phyloP scores from a whole-genome alignment of 2,113 vertebrate genomes.

The Triplophysa tibetana region DNA sequence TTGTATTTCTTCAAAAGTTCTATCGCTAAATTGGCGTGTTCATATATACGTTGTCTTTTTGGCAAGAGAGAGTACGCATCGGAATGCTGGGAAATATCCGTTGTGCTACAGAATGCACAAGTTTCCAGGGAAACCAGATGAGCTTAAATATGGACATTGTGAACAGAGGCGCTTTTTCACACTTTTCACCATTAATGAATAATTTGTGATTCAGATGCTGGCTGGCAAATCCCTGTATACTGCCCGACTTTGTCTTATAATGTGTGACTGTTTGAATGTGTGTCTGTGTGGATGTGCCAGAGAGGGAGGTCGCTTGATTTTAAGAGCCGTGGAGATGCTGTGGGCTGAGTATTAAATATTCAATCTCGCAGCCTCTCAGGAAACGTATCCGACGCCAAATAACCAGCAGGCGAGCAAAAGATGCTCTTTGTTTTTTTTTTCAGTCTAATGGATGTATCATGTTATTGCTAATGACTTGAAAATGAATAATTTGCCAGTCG shows the following conservation, averaged over 20 bases:
- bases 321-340: constrained; percentile 33
- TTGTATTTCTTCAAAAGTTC: too few species aligned
- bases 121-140: constrained; percentile 68
- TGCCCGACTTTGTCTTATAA: constrained; percentile 23
- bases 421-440: not conserved
- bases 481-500: not conserved
- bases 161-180: constrained; percentile 64
- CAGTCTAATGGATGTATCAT: not conserved
- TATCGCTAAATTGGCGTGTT: not conserved
- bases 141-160: constrained; percentile 60
- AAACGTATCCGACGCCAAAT: constrained; percentile 29
- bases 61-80: not conserved
- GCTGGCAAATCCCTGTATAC: constrained; percentile 38
- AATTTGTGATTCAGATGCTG: constrained; percentile 65
- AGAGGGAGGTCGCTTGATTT: constrained; percentile 32
- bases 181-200: constrained; percentile 62
- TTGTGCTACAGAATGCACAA: constrained; percentile 13
- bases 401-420: not conserved
- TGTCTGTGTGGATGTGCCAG: constrained; percentile 29
- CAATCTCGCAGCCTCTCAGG: constrained; percentile 35
- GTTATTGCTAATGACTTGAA: not conserved
- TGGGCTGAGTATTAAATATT: constrained; percentile 42
- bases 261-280: constrained; percentile 26
- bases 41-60: not conserved
- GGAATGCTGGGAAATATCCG: constrained; percentile 1